A percentile compares a stretch with the other conserved stretches of the same genome.
Conservation (phyloP, 2,888 invertebrate genomes). For the Cosmorhoe ocellata region DNA sequence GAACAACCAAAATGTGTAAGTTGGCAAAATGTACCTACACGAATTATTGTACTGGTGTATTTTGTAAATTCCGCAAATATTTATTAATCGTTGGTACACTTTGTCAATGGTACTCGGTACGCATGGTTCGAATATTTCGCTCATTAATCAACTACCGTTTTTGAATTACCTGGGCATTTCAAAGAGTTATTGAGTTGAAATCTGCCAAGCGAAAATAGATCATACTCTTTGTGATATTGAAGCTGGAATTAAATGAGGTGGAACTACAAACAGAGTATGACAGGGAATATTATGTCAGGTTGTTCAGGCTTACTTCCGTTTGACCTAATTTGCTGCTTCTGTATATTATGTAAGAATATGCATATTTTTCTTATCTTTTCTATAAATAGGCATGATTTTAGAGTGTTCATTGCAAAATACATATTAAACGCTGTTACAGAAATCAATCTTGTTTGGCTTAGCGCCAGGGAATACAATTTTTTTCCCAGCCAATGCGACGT, state of each 20-base stretch:
- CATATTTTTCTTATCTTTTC: no score
- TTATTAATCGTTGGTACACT: background rate
- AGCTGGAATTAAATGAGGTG: background rate
- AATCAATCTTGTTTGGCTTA: no score
- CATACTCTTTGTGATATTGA: background rate
- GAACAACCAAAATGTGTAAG: no score
- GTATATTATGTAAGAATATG: no score
- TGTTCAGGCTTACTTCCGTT: conserved; percentile 6
- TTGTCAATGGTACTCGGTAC: background rate
- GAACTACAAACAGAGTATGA: conserved; percentile 1
- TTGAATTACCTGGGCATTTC: conserved; percentile 6
- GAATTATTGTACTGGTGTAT: no score
- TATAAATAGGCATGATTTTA: background rate
- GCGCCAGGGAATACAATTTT: no score
- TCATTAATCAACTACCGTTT: conserved; percentile 12
- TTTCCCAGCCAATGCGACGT: no score
- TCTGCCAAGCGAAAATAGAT: background rate
- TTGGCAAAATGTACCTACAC: no score
- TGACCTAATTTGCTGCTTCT: conserved; percentile 8
- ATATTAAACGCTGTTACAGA: no score
- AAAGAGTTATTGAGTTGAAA: background rate
- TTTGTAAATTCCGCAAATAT: conserved; percentile 1
- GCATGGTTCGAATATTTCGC: conserved; percentile 12
- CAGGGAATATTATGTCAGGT: conserved; percentile 8
- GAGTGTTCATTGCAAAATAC: no score